phyloP scores from a whole-genome alignment of 2,797 vertebrate species.

The Molossus alvarezi region DNA sequence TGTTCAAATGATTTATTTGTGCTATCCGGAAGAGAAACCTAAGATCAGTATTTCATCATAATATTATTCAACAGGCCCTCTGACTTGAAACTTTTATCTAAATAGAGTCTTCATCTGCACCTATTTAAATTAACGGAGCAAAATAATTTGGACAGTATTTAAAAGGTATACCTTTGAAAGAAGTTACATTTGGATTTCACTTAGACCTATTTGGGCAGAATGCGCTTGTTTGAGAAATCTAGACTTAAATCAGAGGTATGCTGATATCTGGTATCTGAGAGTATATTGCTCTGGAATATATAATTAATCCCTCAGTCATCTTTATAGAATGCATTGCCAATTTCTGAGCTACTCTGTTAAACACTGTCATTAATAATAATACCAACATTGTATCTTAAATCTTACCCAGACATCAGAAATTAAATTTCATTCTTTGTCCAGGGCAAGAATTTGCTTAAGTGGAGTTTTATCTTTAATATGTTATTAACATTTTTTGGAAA shows the following conservation, averaged over 20 bases:
- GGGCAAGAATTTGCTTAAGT: slow-evolving; percentile 73
- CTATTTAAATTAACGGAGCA: slow-evolving; percentile 68
- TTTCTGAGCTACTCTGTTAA: neutral
- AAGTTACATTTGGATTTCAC: slow-evolving; percentile 76
- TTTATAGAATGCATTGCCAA: slow-evolving; percentile 73
- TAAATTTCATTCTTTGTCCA: slow-evolving; percentile 38
- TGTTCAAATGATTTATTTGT: slow-evolving; percentile 82
- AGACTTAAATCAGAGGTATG: slow-evolving; percentile 78
- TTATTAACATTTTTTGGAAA: slow-evolving; percentile 37
- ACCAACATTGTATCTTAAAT: neutral
- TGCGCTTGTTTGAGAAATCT: slow-evolving; percentile 78
- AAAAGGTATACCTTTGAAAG: slow-evolving; percentile 79
- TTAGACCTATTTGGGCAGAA: slow-evolving; percentile 61
- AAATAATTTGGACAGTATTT: slow-evolving; percentile 64
- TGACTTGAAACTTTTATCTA: slow-evolving; percentile 77
- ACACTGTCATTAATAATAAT: slow-evolving; percentile 12
- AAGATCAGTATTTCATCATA: slow-evolving; percentile 80
- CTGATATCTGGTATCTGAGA: neutral
- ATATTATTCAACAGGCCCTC: slow-evolving; percentile 79
- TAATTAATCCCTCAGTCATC: slow-evolving; percentile 65
- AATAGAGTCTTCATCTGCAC: slow-evolving; percentile 83
- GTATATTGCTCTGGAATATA: slow-evolving; percentile 56
- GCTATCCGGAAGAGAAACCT: slow-evolving; percentile 59
- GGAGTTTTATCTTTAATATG: slow-evolving; percentile 49
- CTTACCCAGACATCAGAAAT: slow-evolving; percentile 44